Evolutionary conservation across 2,888 invertebrate species (phyloP).

Genomic region (Octodonta nipae): DNA sequence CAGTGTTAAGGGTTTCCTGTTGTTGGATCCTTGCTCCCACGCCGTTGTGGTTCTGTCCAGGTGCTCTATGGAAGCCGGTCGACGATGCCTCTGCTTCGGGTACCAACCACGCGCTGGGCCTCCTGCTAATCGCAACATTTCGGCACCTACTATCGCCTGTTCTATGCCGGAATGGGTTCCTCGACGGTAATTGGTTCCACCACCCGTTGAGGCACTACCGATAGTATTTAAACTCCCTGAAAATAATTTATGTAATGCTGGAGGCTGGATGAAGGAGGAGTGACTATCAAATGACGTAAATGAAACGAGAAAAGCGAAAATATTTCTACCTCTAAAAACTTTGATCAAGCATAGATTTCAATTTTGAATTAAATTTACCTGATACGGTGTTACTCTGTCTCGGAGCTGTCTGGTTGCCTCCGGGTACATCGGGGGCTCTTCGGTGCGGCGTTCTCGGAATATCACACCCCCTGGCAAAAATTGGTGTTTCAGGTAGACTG

Average conservation of each 20-base stretch:
- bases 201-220: slow-evolving; percentile 26
- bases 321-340: too few species aligned
- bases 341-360: too few species aligned
- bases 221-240: slow-evolving; percentile 16
- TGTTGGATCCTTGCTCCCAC: slow-evolving; percentile 36
- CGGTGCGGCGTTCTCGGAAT: slow-evolving; percentile 71
- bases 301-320: too few species aligned
- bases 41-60: slow-evolving; percentile 56
- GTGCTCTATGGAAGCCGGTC: slow-evolving; percentile 76
- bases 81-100: slow-evolving; percentile 53
- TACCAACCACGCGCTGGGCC: slow-evolving; percentile 79
- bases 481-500: slow-evolving; percentile 77
- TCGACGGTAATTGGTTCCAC: slow-evolving; percentile 21
- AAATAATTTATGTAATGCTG: too few species aligned
- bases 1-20: slow-evolving; percentile 71
- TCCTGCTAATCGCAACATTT: slow-evolving; percentile 62
- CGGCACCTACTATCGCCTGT: slow-evolving; percentile 56
- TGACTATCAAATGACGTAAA: too few species aligned
- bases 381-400: slow-evolving; percentile 49
- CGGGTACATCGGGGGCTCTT: slow-evolving; percentile 45
- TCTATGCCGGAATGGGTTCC: slow-evolving; percentile 30
- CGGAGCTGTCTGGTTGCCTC: slow-evolving; percentile 44
- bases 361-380: too few species aligned
- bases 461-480: slow-evolving; percentile 66
- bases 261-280: too few species aligned